These are phyloP conservation scores for Drosophila subsilvestris DNA, from an alignment of 2,888 invertebrate species.

Conservation along the genomic window DNA sequence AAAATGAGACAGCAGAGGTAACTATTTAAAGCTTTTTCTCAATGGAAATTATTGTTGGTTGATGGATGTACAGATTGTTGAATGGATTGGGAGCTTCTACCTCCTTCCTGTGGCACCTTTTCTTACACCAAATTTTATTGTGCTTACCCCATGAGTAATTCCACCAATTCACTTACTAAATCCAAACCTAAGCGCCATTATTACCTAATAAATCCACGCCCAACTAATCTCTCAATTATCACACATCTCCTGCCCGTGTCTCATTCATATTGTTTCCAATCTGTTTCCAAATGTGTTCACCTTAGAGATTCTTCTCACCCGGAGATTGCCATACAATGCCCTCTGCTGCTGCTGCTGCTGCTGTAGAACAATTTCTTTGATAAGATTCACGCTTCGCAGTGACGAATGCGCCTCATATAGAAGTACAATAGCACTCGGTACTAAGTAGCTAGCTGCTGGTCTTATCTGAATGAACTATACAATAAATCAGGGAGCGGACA, in stretches of 20 bases:
- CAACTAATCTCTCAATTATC: not conserved
- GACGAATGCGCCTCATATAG: not conserved
- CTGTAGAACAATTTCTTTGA: slow-evolving; percentile 8
- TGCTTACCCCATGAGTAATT: not conserved
- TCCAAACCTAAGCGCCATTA: not conserved
- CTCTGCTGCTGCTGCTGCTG: not conserved
- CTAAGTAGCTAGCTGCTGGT: slow-evolving; percentile 3
- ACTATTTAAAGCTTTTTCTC: slow-evolving; percentile 9
- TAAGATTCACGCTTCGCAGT: not conserved
- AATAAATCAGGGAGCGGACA: slow-evolving; percentile 7
- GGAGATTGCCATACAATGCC: slow-evolving; percentile 9
- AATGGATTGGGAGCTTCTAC: too few relatives aligned
- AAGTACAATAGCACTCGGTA: not conserved
- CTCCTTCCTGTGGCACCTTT: too few relatives aligned
- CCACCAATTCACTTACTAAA: not conserved
- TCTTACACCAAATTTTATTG: too few relatives aligned
- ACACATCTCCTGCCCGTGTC: not conserved
- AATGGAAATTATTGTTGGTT: not conserved
- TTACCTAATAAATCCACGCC: too few relatives aligned
- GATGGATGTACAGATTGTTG: not conserved
- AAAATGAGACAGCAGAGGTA: not conserved
- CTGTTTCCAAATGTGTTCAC: slow-evolving; percentile 21
- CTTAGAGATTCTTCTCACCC: not conserved
- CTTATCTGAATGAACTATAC: slow-evolving; percentile 17
- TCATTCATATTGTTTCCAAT: not conserved